Percentiles rank a stretch among this genome's conserved stretches.
These are phyloP conservation scores for Agrilus cyanescens DNA, from an alignment of 2,888 invertebrate genomes.

Conservation along the genomic window DNA sequence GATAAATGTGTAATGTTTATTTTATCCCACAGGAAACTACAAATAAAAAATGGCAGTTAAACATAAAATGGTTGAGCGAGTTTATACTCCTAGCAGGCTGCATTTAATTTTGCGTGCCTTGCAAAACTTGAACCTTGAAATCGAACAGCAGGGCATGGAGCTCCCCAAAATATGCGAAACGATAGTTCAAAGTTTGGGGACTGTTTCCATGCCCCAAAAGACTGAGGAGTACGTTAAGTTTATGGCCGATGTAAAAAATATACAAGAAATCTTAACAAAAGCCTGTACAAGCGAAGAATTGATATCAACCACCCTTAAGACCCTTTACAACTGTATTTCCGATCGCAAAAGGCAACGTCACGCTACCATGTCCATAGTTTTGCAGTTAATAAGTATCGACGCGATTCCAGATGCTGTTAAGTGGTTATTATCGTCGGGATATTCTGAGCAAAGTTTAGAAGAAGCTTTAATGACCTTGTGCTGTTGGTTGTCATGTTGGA, in stretches of 20 bases:
- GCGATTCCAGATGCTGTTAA: conserved; percentile 35
- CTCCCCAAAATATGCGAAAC: conserved; percentile 39
- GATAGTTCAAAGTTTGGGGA: conserved; percentile 41
- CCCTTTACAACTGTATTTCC: conserved; percentile 48
- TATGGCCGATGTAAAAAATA: conserved; percentile 27
- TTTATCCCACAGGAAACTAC: too few relatives aligned
- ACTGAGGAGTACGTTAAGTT: conserved; percentile 26
- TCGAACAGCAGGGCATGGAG: conserved; percentile 35
- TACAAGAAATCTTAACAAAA: conserved; percentile 29
- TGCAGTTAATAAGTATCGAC: conserved; percentile 40
- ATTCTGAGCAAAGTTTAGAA: conserved; percentile 42
- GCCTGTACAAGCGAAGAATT: conserved; percentile 36
- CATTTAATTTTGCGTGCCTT: conserved; percentile 40
- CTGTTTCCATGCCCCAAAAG: conserved; percentile 28
- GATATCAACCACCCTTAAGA: conserved; percentile 43
- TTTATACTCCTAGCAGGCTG: conserved; percentile 36
- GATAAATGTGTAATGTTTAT: too few relatives aligned
- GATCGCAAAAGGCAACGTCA: conserved; percentile 45
- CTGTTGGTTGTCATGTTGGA: conserved; percentile 54
- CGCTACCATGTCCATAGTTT: conserved; percentile 47
- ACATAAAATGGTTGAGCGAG: conserved; percentile 43
- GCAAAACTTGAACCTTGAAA: conserved; percentile 34
- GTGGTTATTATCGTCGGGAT: conserved; percentile 31
- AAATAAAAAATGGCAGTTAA: conserved; percentile 43
- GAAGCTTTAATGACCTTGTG: conserved; percentile 54